Percentiles rank a stretch among this genome's conserved stretches.
Evolutionary conservation across 2,797 vertebrate species (phyloP).

Genomic region (Smutsia gigantea): DNA sequence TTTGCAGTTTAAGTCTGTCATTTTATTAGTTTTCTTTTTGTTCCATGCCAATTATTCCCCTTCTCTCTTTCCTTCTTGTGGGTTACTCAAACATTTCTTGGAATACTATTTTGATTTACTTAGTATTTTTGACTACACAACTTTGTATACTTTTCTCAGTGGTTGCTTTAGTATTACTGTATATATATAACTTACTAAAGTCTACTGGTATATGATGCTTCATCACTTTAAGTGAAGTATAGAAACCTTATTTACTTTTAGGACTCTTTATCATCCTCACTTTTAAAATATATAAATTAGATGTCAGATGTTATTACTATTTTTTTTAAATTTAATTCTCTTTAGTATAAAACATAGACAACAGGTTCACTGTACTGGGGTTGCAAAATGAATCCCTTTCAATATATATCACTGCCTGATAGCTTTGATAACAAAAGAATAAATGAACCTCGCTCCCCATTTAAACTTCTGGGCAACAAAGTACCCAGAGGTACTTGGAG

Average conservation of each 20-base stretch:
- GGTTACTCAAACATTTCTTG: background rate
- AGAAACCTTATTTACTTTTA: slow-evolving; percentile 11
- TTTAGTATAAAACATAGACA: slow-evolving; percentile 31
- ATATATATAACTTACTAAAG: background rate
- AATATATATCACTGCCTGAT: background rate
- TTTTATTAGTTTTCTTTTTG: background rate
- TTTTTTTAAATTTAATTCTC: slow-evolving; percentile 8
- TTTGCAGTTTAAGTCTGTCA: slow-evolving; percentile 1
- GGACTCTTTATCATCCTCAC: background rate
- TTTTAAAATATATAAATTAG: background rate
- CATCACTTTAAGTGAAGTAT: background rate
- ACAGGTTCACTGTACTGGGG: background rate
- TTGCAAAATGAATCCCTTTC: background rate
- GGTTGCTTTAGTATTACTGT: background rate
- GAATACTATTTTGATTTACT: background rate
- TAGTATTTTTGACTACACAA: background rate
- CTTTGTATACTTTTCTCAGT: background rate
- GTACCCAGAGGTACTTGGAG: background rate
- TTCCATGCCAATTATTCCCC: background rate
- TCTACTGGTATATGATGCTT: background rate
- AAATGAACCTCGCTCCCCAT: background rate
- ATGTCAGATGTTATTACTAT: background rate
- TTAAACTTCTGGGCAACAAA: background rate
- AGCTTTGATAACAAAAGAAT: background rate
- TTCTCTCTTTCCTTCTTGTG: background rate